Evolutionary conservation across 2,888 invertebrate genomes (phyloP), one percentile per base, ranked within the genome.

Genomic region (Nephrotoma guestfalica): DNA sequence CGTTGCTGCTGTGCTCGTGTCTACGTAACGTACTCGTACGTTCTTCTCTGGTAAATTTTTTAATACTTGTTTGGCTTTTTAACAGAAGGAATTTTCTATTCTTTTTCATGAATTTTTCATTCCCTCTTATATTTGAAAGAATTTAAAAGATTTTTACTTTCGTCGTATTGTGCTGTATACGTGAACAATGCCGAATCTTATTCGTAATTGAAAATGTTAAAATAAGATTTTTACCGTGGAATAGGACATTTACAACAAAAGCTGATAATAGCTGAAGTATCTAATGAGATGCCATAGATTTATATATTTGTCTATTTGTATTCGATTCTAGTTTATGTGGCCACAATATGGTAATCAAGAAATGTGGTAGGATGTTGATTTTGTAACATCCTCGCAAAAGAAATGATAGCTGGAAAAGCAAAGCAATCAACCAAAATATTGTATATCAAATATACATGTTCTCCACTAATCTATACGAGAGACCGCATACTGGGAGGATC

Each of bases 41-140:
- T 30, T 71, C 71, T 71, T 30, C 71, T 71, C 30, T 71, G 71
- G 30, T 71, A 30, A 9, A 71, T 30, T 71, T 30, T 71, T 71
- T 15, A 71, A n/a, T 71, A 71, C 30, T 71, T 71, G 30, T 71
- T 71, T 71, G 71, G 30, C 71, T 71, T 71, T 71, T 71, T 30
- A 71, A n/a, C 71, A 71, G 18, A 71, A 71, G 71, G 71, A 71
- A 71, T 71, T 71, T 71, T 71, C 71, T 71, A 71, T 30, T 71
- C 30, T 30, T 71, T 71, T 57, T 57, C 15, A 57, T 57, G 51
- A 57, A 57, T 57, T 57, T 71, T 71, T 71, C 71, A 71, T 71
- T 71, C 9, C 71, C 9, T 51, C n/a, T 15, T 71, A 30, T 9
- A 71, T 71, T 71, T 71, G 18, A 71, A 71, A 71, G 71, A 71